Conservation (phyloP, 2,113 vertebrate species). For the Aleadryas rufinucha region DNA sequence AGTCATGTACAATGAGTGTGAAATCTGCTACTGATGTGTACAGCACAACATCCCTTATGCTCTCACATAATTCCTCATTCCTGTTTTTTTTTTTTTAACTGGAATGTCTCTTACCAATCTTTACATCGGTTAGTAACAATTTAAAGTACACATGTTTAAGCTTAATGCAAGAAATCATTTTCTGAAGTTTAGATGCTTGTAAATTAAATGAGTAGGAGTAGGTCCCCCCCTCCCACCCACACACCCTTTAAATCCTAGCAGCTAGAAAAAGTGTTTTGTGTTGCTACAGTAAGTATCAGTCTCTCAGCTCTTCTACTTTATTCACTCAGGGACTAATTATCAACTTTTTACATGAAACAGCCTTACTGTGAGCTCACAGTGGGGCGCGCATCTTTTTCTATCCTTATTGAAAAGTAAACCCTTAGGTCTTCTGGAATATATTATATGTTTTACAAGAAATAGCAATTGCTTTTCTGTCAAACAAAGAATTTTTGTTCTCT, state of each 20-base stretch:
- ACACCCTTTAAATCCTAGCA: slow-evolving; percentile 64
- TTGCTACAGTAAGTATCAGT: slow-evolving; percentile 63
- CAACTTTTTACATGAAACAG: slow-evolving; percentile 90
- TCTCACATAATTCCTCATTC: not conserved
- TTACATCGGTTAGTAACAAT: slow-evolving; percentile 34
- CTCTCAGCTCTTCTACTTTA: slow-evolving; percentile 85
- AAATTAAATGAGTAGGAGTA: slow-evolving; percentile 47
- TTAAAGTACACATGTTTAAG: slow-evolving; percentile 48
- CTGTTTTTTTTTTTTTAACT: not conserved
- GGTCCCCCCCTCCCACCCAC: not conserved
- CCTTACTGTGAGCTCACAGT: slow-evolving; percentile 75
- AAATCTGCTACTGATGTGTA: not conserved
- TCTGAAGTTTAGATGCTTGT: slow-evolving; percentile 36
- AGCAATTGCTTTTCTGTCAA: slow-evolving; percentile 47
- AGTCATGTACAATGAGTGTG: not conserved
- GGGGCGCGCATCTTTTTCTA: slow-evolving; percentile 70
- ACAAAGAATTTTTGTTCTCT: slow-evolving; percentile 33
- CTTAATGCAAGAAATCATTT: slow-evolving; percentile 38
- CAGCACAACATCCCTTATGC: not conserved
- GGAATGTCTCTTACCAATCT: slow-evolving; percentile 12
- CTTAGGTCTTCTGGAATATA: slow-evolving; percentile 91
- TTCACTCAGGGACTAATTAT: slow-evolving; percentile 99
- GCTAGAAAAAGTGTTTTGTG: slow-evolving; percentile 45
- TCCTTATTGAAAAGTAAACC: slow-evolving; percentile 87
- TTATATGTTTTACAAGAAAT: slow-evolving; percentile 83